These are phyloP conservation scores for Lepidonotus clava DNA, from an alignment of 2,888 invertebrate species.

Conservation along the genomic window DNA sequence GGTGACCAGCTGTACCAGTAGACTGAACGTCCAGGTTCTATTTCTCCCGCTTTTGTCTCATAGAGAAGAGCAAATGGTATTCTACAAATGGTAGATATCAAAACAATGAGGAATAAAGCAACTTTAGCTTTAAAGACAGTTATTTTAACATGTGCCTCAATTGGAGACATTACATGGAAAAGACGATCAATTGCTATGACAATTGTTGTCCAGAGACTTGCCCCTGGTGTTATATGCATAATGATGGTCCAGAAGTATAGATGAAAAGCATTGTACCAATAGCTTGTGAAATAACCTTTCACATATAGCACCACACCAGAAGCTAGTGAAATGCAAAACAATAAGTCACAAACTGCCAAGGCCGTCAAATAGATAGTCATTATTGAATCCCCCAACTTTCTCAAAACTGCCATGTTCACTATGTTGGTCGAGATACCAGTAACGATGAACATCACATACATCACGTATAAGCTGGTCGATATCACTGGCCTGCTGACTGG, in stretches of 20 bases:
- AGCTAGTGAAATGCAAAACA: not conserved
- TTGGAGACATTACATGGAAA: not conserved
- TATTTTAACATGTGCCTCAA: not conserved
- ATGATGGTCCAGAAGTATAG: not conserved
- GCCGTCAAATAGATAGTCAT: not conserved
- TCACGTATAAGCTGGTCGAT: too few relatives aligned
- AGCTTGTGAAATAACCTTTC: not conserved
- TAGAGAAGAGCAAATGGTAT: not conserved
- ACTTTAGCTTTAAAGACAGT: not conserved
- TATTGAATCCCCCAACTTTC: not conserved
- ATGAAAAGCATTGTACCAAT: not conserved
- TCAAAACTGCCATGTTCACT: not conserved
- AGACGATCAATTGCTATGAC: not conserved
- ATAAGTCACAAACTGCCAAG: not conserved
- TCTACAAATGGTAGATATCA: not conserved
- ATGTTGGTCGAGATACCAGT: conserved; percentile 2
- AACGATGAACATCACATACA: not conserved
- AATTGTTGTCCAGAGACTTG: not conserved
- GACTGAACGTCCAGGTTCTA: not conserved
- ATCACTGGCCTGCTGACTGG: too few relatives aligned
- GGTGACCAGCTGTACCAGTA: conserved; percentile 1
- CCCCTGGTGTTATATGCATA: not conserved
- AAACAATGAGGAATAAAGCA: not conserved
- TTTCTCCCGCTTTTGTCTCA: not conserved
- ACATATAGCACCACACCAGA: not conserved